Conservation (phyloP, 2,113 vertebrate species). For the Anthoscopus minutus region DNA sequence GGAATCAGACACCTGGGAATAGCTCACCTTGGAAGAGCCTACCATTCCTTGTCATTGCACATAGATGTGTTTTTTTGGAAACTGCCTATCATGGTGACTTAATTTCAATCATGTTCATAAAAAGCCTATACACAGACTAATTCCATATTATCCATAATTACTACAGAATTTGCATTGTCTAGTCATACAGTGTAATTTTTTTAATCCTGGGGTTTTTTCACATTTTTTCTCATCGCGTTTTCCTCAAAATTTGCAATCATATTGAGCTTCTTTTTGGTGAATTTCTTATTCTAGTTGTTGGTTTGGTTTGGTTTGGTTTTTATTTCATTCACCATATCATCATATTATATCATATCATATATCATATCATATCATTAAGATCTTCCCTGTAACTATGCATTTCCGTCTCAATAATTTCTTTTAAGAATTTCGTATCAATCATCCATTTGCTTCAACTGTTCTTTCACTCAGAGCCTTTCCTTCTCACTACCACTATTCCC, state of each 20-base stretch:
- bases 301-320: background rate
- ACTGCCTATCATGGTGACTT: background rate
- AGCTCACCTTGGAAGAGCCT: background rate
- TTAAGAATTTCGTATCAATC: background rate
- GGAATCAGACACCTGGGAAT: background rate
- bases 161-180: background rate
- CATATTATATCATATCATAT: no score
- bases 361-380: background rate
- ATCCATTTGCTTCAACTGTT: background rate
- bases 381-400: background rate
- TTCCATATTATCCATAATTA: background rate
- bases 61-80: rapidly evolving
- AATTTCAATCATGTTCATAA: background rate
- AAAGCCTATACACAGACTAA: background rate
- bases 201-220: background rate
- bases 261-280: background rate
- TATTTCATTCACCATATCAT: background rate
- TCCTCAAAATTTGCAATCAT: background rate
- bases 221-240: background rate
- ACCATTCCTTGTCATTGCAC: background rate
- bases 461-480: background rate
- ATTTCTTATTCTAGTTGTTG: background rate
- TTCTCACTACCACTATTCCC: background rate
- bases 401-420: background rate
- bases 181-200: background rate